These are phyloP conservation scores for Chloromyia formosa DNA, from an alignment of 2,888 invertebrate genomes.

Conservation along the genomic window DNA sequence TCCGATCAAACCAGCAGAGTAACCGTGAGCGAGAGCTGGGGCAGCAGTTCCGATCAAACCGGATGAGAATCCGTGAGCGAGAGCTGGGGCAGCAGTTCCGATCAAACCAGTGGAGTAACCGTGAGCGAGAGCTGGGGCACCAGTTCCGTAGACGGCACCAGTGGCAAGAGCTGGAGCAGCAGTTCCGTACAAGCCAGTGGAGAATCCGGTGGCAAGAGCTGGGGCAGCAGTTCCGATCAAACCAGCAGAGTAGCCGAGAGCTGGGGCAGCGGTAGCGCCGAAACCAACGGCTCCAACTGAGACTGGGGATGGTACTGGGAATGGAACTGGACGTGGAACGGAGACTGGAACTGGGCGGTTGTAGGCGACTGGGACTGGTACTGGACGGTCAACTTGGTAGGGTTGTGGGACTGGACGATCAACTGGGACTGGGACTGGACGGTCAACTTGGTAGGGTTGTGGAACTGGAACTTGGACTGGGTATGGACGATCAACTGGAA, in stretches of 20 bases:
- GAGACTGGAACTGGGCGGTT: conserved; percentile 50
- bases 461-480: conserved; percentile 42
- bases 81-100: not conserved
- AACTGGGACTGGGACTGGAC: conserved; percentile 44
- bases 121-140: not conserved
- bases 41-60: not conserved
- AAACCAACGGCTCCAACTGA: conserved; percentile 37
- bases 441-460: conserved; percentile 43
- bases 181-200: conserved; percentile 47
- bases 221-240: conserved; percentile 5
- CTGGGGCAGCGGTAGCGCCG: not conserved
- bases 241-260: not conserved
- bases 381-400: conserved; percentile 47
- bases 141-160: not conserved
- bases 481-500: conserved; percentile 52
- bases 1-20: conserved; percentile 29
- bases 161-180: conserved; percentile 18
- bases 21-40: conserved; percentile 46
- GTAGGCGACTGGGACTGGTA: conserved; percentile 50
- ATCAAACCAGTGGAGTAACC: conserved; percentile 46
- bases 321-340: conserved; percentile 50
- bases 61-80: not conserved
- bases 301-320: conserved; percentile 50
- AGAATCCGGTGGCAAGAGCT: conserved; percentile 20
- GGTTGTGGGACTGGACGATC: conserved; percentile 50